Evolutionary conservation across 2,888 invertebrate species (phyloP).

Genomic region (Cylloceria caligata): DNA sequence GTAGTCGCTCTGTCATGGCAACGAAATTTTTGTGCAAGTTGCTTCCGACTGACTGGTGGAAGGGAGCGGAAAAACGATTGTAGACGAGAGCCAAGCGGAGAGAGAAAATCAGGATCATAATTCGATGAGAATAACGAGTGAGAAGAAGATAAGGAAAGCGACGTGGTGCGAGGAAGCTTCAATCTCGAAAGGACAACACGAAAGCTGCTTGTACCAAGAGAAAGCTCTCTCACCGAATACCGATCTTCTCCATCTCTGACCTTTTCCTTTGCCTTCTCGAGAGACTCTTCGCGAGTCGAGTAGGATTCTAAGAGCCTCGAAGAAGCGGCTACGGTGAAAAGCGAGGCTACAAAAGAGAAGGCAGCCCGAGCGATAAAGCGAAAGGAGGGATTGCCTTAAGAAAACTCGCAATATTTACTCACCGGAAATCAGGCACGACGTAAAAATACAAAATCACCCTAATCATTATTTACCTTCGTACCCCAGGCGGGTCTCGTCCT

Average conservation of each 20-base stretch:
- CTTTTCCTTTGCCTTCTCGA: constrained; percentile 66
- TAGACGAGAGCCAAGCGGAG: neutral
- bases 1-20: constrained; percentile 8
- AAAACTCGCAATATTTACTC: constrained; percentile 83
- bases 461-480: constrained; percentile 83
- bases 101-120: constrained; percentile 18
- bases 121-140: constrained; percentile 44
- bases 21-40: constrained; percentile 7
- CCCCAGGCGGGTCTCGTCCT: constrained; percentile 68
- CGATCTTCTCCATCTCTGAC: constrained; percentile 62
- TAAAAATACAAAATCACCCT: constrained; percentile 83
- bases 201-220: constrained; percentile 63
- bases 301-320: constrained; percentile 48
- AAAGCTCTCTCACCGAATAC: constrained; percentile 65
- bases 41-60: constrained; percentile 12
- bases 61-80: constrained; percentile 6
- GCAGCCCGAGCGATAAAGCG: constrained; percentile 26
- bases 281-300: constrained; percentile 63
- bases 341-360: constrained; percentile 55
- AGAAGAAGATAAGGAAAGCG: neutral
- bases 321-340: constrained; percentile 62
- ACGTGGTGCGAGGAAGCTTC: constrained; percentile 38
- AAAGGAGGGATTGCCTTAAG: constrained; percentile 75
- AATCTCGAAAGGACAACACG: constrained; percentile 69
- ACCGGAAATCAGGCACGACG: constrained; percentile 82